phyloP scores from a whole-genome alignment of 2,797 vertebrate genomes.

The Falco novaeseelandiae region DNA sequence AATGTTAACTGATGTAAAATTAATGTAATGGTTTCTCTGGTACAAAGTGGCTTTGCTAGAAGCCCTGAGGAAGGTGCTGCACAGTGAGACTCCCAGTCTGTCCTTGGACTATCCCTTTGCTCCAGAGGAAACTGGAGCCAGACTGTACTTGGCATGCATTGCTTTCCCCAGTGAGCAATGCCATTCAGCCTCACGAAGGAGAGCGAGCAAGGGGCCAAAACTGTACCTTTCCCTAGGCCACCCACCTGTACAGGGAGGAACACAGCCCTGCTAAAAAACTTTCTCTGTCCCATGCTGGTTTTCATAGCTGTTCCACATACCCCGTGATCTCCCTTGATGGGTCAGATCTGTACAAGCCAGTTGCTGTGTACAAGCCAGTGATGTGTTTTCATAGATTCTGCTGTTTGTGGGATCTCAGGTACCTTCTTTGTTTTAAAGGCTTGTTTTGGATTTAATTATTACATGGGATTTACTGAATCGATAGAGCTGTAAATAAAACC shows the following conservation, averaged over 20 bases:
- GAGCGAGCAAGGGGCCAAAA: background rate
- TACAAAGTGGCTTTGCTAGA: background rate
- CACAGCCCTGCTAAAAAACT: background rate
- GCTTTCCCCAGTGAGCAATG: background rate
- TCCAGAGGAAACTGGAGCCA: background rate
- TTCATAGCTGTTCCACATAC: background rate
- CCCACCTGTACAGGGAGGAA: background rate
- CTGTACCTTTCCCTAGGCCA: background rate
- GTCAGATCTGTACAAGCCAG: background rate
- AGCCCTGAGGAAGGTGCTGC: background rate
- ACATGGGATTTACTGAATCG: background rate
- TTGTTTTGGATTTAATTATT: background rate
- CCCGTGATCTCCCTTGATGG: background rate
- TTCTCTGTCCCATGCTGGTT: background rate
- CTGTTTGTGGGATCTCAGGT: background rate
- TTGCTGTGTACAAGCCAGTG: background rate
- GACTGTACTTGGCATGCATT: background rate
- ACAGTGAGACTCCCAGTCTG: background rate
- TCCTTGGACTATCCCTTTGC: background rate
- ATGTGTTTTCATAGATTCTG: background rate
- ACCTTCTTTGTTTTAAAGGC: background rate
- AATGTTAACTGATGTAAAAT: background rate
- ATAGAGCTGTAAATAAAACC: background rate
- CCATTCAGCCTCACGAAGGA: background rate
- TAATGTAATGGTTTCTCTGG: background rate